Conservation (phyloP, 2,888 invertebrate genomes). For the Noctua janthina region DNA sequence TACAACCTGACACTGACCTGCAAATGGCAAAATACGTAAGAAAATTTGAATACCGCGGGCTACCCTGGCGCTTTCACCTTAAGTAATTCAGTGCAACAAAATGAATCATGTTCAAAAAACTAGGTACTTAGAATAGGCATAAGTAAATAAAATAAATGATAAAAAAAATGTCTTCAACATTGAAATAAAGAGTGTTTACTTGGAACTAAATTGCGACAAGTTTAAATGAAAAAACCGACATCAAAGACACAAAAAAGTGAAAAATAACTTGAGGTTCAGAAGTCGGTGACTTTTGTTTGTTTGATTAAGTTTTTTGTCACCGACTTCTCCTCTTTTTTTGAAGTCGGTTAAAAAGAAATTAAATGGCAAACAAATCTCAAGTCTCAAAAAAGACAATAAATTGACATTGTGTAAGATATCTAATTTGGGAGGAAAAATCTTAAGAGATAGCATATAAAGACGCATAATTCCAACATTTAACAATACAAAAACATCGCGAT, state of each 20-base stretch:
- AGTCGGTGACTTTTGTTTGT: too few species aligned
- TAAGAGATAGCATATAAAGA: background rate
- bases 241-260: background rate
- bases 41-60: too few species aligned
- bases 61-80: too few species aligned
- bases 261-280: too few species aligned
- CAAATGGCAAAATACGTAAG: too few species aligned
- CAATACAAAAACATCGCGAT: constrained; percentile 35
- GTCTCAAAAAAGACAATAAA: background rate
- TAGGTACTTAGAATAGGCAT: background rate
- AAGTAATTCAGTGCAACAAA: background rate
- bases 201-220: background rate
- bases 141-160: background rate
- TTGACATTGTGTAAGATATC: background rate
- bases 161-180: background rate
- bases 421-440: background rate
- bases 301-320: too few species aligned
- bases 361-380: background rate
- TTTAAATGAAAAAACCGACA: background rate
- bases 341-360: background rate
- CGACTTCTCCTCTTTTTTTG: too few species aligned
- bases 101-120: background rate
- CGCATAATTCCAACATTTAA: constrained; percentile 14
- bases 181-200: background rate
- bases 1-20: too few species aligned